Evolutionary conservation across 2,888 invertebrate genomes (phyloP), one percentile per base, ranked within the genome.

Genomic region (Cistogaster globosa): DNA sequence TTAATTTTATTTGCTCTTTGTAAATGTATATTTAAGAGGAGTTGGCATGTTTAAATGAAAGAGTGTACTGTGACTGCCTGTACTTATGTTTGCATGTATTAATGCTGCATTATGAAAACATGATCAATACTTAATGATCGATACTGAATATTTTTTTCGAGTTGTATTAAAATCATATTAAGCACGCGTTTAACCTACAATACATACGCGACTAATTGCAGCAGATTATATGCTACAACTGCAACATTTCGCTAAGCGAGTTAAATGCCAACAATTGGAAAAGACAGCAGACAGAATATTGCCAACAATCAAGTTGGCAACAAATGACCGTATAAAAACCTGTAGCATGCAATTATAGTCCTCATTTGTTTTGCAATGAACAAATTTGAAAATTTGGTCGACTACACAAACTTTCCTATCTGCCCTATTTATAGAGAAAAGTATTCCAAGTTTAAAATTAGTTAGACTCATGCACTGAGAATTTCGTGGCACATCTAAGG

Each of bases 121-220:
- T 62, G 62, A 75, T 81, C 75, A 22, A 75, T 75, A 57, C 62
- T 18, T 48, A 60, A 74, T 81, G 74, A 75, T 75, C 53, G 42
- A 26, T 26, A 26, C 20, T 18, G 55, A 62, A 36, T 62, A 11
- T 20, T 36, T 71, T 55, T 55, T 55, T 55, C 68, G 36, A 62
- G 18, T 26, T 26, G 26, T 18, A 53, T 53, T 18, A 53, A 74
- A 78, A 69, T 53, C 71, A 57, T 78, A 69, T 78, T 82, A 82
- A 85, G 82, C 81, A 82, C 82, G 85, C 85, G 85, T 85, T 85
- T 85, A 85, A 85, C 78, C 85, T 78, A 75, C 81, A 85, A 85
- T 69, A 74, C 63, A 75, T 20, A 60, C 63, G 32, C 69, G 45
- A 62, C 71, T 82, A 82, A 85, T 85, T 82, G 69, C 69, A 45